phyloP scores from a whole-genome alignment of 2,888 invertebrate genomes.

The Scaptomyza flava region DNA sequence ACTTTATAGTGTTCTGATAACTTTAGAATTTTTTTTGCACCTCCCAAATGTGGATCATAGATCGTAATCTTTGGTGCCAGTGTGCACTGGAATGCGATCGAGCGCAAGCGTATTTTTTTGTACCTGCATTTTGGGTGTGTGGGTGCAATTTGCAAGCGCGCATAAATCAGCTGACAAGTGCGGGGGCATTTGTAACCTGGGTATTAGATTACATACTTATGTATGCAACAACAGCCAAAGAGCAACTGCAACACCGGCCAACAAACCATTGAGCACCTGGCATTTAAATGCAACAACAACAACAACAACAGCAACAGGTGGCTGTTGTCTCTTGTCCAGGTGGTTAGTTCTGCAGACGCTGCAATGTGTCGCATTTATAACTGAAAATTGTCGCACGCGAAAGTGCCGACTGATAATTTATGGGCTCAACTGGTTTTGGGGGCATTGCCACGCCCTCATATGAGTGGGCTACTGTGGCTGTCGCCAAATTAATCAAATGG shows the following conservation, averaged over 20 bases:
- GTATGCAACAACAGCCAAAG: slow-evolving; percentile 44
- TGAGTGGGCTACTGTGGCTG: slow-evolving; percentile 46
- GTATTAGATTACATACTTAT: slow-evolving; percentile 72
- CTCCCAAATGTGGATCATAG: slow-evolving; percentile 12
- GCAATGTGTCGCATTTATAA: slow-evolving; percentile 74
- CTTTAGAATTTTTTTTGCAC: slow-evolving; percentile 7
- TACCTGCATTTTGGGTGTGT: slow-evolving; percentile 53
- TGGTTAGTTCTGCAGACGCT: slow-evolving; percentile 68
- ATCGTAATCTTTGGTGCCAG: slow-evolving; percentile 41
- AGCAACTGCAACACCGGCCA: slow-evolving; percentile 1
- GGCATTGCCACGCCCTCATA: slow-evolving; percentile 51
- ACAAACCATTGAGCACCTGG: slow-evolving; percentile 5
- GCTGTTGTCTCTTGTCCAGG: slow-evolving; percentile 21
- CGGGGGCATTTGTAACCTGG: slow-evolving; percentile 67
- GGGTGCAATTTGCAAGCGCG: slow-evolving; percentile 75
- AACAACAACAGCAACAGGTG: slow-evolving; percentile 18
- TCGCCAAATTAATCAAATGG: slow-evolving; percentile 75
- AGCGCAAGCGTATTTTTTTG: slow-evolving; percentile 38
- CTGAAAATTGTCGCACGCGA: slow-evolving; percentile 71
- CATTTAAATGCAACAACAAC: background rate
- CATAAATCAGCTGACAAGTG: slow-evolving; percentile 77
- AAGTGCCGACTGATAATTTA: slow-evolving; percentile 64
- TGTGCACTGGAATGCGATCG: slow-evolving; percentile 72
- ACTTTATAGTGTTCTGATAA: slow-evolving; percentile 1
- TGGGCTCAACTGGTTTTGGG: slow-evolving; percentile 62